Conservation (phyloP, 2,888 invertebrate species). For the Sericinus montela region DNA sequence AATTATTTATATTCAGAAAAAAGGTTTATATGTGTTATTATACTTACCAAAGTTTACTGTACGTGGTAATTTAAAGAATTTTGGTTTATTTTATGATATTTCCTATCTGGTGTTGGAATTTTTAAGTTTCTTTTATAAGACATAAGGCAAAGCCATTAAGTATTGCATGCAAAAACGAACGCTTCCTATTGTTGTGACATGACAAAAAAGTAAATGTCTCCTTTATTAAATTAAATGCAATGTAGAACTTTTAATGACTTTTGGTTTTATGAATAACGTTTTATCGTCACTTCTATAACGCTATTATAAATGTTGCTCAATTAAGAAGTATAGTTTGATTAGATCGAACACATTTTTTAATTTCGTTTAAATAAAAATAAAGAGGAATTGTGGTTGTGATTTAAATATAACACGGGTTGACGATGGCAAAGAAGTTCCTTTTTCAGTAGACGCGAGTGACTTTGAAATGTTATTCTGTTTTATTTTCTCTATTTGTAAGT, state of each 20-base stretch:
- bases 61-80: too few species aligned
- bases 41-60: too few species aligned
- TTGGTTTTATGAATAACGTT: constrained; percentile 58
- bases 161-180: too few species aligned
- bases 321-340: constrained; percentile 47
- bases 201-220: not conserved
- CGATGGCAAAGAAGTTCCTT: constrained; percentile 51
- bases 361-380: constrained; percentile 28
- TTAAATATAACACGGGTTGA: constrained; percentile 51
- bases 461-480: constrained; percentile 64
- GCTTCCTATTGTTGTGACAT: too few species aligned
- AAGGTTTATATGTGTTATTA: too few species aligned
- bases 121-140: too few species aligned
- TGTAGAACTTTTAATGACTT: not conserved
- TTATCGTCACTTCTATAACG: constrained; percentile 59
- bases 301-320: constrained; percentile 65
- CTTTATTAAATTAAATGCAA: not conserved
- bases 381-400: constrained; percentile 67
- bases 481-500: constrained; percentile 11
- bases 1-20: too few species aligned
- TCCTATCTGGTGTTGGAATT: too few species aligned
- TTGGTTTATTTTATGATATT: too few species aligned
- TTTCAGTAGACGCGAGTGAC: constrained; percentile 43
- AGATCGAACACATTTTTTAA: constrained; percentile 38
- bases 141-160: too few species aligned